phyloP scores from a whole-genome alignment of 2,113 vertebrate species.

The Istiophorus platypterus region DNA sequence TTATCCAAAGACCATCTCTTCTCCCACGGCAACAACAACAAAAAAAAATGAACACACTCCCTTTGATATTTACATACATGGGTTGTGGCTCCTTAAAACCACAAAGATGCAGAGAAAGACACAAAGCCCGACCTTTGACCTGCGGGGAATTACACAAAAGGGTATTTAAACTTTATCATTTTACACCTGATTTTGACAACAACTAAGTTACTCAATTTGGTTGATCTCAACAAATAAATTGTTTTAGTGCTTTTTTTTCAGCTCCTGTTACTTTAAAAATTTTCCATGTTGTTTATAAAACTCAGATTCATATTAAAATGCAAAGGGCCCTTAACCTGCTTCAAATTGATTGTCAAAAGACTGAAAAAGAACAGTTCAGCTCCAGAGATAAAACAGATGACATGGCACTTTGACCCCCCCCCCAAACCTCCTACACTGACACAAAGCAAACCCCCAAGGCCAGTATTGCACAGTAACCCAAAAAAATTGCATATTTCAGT shows the following conservation, averaged over 20 bases:
- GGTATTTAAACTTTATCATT: background rate
- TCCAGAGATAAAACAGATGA: slow-evolving; percentile 26
- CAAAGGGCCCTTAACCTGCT: slow-evolving; percentile 16
- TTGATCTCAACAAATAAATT: slow-evolving; percentile 26
- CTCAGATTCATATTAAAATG: background rate
- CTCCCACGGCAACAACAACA: slow-evolving; percentile 41
- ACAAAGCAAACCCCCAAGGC: slow-evolving; percentile 16
- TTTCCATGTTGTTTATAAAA: background rate
- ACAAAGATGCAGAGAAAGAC: slow-evolving; percentile 35
- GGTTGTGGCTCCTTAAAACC: slow-evolving; percentile 35
- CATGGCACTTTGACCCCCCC: slow-evolving; percentile 62
- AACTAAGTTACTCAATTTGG: slow-evolving; percentile 58
- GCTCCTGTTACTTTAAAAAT: background rate
- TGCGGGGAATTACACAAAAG: slow-evolving; percentile 13
- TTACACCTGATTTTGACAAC: slow-evolving; percentile 38
- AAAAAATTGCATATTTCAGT: slow-evolving; percentile 65
- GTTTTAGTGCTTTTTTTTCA: background rate
- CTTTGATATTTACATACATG: slow-evolving; percentile 51
- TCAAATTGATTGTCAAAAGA: slow-evolving; percentile 29
- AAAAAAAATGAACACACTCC: slow-evolving; percentile 23
- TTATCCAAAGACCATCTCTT: background rate
- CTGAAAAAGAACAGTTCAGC: slow-evolving; percentile 17
- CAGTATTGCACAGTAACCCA: slow-evolving; percentile 69
- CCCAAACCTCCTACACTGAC: slow-evolving; percentile 40
- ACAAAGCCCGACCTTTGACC: slow-evolving; percentile 41